Base-by-base conservation (phyloP, 2,888 invertebrate genomes). In the Autographa gamma region DNA sequence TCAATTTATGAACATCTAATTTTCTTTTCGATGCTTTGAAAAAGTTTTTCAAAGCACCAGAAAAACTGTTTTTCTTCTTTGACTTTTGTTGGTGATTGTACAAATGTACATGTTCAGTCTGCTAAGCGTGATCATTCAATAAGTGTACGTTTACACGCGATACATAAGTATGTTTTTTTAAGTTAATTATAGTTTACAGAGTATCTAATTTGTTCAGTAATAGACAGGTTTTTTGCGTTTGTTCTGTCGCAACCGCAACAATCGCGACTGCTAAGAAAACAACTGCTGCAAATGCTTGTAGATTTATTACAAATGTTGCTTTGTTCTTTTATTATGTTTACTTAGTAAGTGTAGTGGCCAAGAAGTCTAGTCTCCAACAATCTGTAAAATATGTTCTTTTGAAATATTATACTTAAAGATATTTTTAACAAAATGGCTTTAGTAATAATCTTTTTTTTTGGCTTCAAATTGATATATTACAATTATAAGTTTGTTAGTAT, bases 41-140 rank as follows among this genome's bases (percentile, higher is more conserved):
- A n/a, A n/a, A n/a, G n/a, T n/a, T n/a, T n/a, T n/a, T n/a, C n/a
- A n/a, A n/a, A n/a, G n/a, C n/a, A n/a, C n/a, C n/a, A n/a, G n/a
- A n/a, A n/a, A 25, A 25, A 25, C 25, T 3, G 25, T 25, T 25
- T 25, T 25, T 25, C 25, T 25, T 25, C 25, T 2, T 25, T 25
- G 25, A 25, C 25, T 25, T 25, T 25, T 25, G 25, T 25, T 25
- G 25, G 25, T 25, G 25, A 25, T 3, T 25, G 25, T 25, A n/a
- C n/a, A 74, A 32, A 75, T 75, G 64, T 70, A 56, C 69, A 66
- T 63, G 62, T 69, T 59, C 62, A 8, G 54, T 69, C 6, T 58
- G 66, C 38, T 25, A 76, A 67, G 75, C 72, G 66, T 77, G 74
- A 63, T 66, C 31, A 54, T 60, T 31, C 38, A 62, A 32, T 54